Base-by-base conservation (phyloP, 2,113 vertebrate species). In the Pachyramphus minor region DNA sequence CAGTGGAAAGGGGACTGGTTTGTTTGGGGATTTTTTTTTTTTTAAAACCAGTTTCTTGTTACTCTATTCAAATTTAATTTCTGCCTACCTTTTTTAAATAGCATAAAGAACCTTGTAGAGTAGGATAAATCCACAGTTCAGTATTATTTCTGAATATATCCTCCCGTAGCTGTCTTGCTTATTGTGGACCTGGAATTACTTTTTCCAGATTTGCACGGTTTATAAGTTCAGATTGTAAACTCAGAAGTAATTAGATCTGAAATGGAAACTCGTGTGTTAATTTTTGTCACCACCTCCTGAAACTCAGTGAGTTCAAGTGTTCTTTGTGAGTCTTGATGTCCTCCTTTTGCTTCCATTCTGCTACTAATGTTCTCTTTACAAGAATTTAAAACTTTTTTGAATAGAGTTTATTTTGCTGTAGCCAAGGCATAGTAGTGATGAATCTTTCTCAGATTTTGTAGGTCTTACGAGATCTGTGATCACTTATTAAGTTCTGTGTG, bases 51-150 rank as follows among this genome's bases (percentile, higher is more conserved):
- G 7, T 86, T 90, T 45, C 41, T 88, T 83, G 55, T 13, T 25
- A 42, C 13, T 72, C 9, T 41, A 35, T 42, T 87, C 8, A 35
- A n/a, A 44, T 66, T 89, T 83, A 1, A 24, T 3, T 55, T 59
- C 50, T 68, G 5, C 41, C 27, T 67, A 33, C 27, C 20, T 87
- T 62, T 84, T 55, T 68, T 50, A 82, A 79, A 44, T 35, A 47
- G 35, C 33, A 42, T 49, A 12, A 30, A 27, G n/a, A 2, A 0
- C 11, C 23, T 23, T 37, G 12, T 23, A 37, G 62, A n/a, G 8
- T 24, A 35, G n/a, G 28, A 19, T 66, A 44, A 58, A 39, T 85
- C 18, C 14, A 15, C 25, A 58, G 30, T 81, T 76, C 44, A 25
- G 5, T 75, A 8, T 75, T 79, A 25, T 17, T 84, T 80, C 41